Evolutionary conservation across 2,797 vertebrate genomes (phyloP), one percentile per base, ranked within the genome.

Genomic region (Bradypodion ventrale): DNA sequence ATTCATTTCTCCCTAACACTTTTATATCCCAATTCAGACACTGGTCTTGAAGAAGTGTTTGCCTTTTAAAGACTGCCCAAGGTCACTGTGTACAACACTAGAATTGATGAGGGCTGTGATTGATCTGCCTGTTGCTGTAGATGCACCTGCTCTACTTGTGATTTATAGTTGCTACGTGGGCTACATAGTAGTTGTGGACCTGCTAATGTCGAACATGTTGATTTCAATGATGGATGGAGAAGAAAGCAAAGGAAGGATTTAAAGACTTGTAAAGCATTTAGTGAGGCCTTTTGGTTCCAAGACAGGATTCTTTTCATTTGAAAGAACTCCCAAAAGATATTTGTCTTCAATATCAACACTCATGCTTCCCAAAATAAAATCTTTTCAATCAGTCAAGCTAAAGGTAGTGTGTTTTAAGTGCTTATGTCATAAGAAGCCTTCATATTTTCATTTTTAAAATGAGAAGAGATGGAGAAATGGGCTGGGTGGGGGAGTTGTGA

Each of bases 211-310:
- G 62, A 88, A 82, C 5, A 73, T 23, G 73, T 56, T 87, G 49
- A 84, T 86, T 3, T 75, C 85, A 75, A 82, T 88, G 90, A 91
- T 90, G 66, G 62, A 88, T 2, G 78, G 85, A 69, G 83, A 91
- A 68, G 35, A 83, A 77, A 85, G 68, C 56, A 88, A n/a, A 82
- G 59, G 40, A 44, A 32, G 65, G 81, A 86, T 65, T 75, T 89
- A 29, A 68, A 52, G 89, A 85, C 80, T 37, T 52, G 90, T 35
- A 80, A 77, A 83, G 52, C 4, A 56, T 70, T 3, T 37, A 68
- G 25, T 46, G 49, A 35, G 32, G 9, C 40, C 9, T 46, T 25
- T 16, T 37, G 12, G 7, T 59, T 46, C 46, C 46, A 25, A 68
- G 74, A 42, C 19, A 83, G 62, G 44, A 56, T 56, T 66, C 15